Conservation (phyloP, 2,888 invertebrate genomes). For the Phengaris alcon region DNA sequence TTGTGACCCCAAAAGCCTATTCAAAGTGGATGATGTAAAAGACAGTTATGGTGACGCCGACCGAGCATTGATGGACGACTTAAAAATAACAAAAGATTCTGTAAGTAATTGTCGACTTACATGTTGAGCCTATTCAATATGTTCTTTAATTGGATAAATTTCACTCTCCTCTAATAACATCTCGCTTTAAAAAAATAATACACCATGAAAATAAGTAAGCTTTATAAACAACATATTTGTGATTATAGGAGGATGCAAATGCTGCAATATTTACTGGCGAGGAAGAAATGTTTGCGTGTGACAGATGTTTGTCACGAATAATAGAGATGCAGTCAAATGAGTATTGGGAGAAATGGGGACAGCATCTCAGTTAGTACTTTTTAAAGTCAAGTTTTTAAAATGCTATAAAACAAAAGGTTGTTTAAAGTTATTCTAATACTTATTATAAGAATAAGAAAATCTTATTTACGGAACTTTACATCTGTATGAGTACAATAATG, state of each 20-base stretch:
- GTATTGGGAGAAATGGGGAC: slow-evolving; percentile 94
- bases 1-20: slow-evolving; percentile 86
- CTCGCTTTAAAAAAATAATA: not conserved
- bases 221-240: not conserved
- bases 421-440: too few species aligned
- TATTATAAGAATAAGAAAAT: too few species aligned
- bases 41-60: slow-evolving; percentile 86
- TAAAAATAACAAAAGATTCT: slow-evolving; percentile 88
- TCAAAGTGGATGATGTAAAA: slow-evolving; percentile 73
- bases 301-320: slow-evolving; percentile 94
- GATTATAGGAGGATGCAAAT: slow-evolving; percentile 82
- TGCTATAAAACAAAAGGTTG: not conserved
- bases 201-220: slow-evolving; percentile 4
- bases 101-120: slow-evolving; percentile 64
- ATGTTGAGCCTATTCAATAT: too few species aligned
- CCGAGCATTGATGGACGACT: slow-evolving; percentile 95
- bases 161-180: not conserved
- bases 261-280: slow-evolving; percentile 98
- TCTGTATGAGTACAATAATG: too few species aligned
- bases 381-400: not conserved
- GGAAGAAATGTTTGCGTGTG: slow-evolving; percentile 98
- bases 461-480: too few species aligned
- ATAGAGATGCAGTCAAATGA: slow-evolving; percentile 97
- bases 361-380: slow-evolving; percentile 50
- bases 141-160: too few species aligned